Base-by-base conservation (phyloP, 2,888 invertebrate species). In the Automeris io region DNA sequence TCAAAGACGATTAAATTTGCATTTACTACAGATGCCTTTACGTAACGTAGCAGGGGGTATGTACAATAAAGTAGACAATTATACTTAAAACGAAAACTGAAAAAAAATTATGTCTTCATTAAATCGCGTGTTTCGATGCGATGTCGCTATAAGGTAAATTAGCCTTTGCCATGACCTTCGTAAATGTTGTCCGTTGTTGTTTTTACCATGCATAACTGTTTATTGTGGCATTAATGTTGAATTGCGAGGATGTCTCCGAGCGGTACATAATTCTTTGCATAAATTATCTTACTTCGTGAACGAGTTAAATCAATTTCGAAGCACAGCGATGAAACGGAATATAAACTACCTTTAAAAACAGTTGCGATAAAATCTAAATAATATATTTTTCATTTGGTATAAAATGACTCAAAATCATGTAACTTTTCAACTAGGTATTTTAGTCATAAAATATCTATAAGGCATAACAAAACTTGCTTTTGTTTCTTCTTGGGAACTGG, bases 221-320 rank as follows among this genome's bases (percentile, higher is more conserved):
- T 73, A 71, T 65, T 70, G 65, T 45, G 44, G 55, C 47, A 50
- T 69, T 73, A 74, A 68, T 70, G 61, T 59, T 62, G 55, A 64
- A 69, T 67, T 67, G 61, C 65, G 61, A 65, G 65, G 66, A 67
- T 51, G 71, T 83, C 83, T 48, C 83, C 48, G 63, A 44, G 67
- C 71, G 83, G 83, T 82, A 85, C 83, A 79, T 67, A 62, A 58
- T 70, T 70, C 65, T 76, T 75, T 69, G 78, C 75, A 79, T 81
- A 79, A 82, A 81, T 80, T 77, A 78, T 62, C 46, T 54, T 57
- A 57, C 48, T 56, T 59, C 57, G 58, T 54, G 51, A 59, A 47
- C 52, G 45, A 57, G 54, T 62, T n/a, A 66, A 61, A 65, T 64
- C 65, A 62, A 66, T 65, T 63, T 54, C 45, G 48, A 49, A 52